phyloP scores from a whole-genome alignment of 2,797 vertebrate genomes.

The Alosa sapidissima region DNA sequence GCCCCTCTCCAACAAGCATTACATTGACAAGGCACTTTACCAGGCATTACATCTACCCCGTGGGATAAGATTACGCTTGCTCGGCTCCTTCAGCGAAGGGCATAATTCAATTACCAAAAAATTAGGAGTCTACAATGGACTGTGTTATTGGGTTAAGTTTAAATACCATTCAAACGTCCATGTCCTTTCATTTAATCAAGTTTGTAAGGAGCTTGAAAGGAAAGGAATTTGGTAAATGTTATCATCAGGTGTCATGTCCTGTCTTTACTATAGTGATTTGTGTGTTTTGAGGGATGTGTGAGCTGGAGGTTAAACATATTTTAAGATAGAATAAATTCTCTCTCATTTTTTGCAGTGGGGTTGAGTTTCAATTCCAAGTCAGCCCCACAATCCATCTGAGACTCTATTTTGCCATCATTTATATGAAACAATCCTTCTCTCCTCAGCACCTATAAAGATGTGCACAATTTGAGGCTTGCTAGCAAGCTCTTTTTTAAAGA shows the following conservation, averaged over 20 bases:
- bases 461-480: too few species aligned
- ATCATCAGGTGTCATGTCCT: background rate
- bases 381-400: background rate
- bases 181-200: conserved; percentile 4
- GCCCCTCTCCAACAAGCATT: background rate
- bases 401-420: background rate
- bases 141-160: conserved; percentile 18
- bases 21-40: conserved; percentile 21
- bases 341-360: background rate
- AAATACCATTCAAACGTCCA: background rate
- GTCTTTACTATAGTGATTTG: background rate
- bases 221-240: conserved; percentile 8
- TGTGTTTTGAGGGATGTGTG: background rate
- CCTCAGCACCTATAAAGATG: too few species aligned
- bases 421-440: too few species aligned
- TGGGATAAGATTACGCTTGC: conserved; percentile 21
- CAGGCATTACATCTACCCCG: conserved; percentile 19
- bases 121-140: conserved; percentile 1
- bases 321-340: background rate
- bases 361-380: background rate
- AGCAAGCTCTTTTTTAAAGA: background rate
- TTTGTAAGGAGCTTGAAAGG: background rate
- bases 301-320: background rate
- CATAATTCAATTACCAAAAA: conserved; percentile 21
- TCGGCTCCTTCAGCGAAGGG: background rate